Percentiles rank a stretch among this genome's conserved stretches.
phyloP scores from a whole-genome alignment of 2,888 invertebrate genomes.

The Apotomis capreana region DNA sequence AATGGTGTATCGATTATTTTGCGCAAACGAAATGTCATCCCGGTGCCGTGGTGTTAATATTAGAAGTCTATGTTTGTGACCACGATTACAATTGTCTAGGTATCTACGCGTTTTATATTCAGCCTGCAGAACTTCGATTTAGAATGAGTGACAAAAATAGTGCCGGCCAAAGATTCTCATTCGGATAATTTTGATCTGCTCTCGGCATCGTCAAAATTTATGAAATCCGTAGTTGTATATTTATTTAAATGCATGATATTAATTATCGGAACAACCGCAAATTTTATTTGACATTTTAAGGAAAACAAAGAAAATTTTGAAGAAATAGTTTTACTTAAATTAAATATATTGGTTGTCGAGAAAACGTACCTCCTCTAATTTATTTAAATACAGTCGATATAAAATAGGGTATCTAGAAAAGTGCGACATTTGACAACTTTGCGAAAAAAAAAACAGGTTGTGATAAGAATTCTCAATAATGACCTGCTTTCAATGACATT shows the following conservation, averaged over 20 bases:
- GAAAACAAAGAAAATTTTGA: neutral
- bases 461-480: neutral
- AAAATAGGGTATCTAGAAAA: neutral
- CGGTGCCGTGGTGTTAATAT: constrained; percentile 82
- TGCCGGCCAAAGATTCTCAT: constrained; percentile 68
- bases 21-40: constrained; percentile 83
- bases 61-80: constrained; percentile 81
- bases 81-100: constrained; percentile 81
- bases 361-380: too few species aligned
- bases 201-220: constrained; percentile 44
- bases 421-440: neutral
- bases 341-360: too few species aligned
- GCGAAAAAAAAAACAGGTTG: neutral
- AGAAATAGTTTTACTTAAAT: neutral
- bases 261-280: neutral
- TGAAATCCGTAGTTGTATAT: neutral
- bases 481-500: neutral
- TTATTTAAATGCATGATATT: constrained; percentile 1
- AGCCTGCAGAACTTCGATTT: constrained; percentile 76
- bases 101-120: constrained; percentile 81
- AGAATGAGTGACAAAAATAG: constrained; percentile 79
- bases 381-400: too few species aligned
- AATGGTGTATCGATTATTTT: constrained; percentile 84
- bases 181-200: constrained; percentile 65
- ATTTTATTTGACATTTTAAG: neutral